Percentiles rank a stretch among this genome's conserved stretches.
These are phyloP conservation scores for Junonia oenone DNA, from an alignment of 2,888 invertebrate species.

Conservation along the genomic window DNA sequence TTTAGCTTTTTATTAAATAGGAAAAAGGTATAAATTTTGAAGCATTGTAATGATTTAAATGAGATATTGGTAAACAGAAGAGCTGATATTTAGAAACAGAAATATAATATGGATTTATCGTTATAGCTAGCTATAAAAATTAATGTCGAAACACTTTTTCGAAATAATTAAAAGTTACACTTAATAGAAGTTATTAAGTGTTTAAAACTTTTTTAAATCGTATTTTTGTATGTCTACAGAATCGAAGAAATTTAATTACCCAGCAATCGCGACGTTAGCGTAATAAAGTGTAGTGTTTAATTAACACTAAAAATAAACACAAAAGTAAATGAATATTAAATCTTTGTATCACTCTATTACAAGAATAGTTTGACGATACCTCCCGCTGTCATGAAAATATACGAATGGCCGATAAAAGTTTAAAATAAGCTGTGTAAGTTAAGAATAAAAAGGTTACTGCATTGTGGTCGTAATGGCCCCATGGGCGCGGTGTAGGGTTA, in stretches of 20 bases:
- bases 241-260: neutral
- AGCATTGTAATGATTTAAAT: too few relatives aligned
- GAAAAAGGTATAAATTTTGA: too few relatives aligned
- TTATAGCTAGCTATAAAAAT: too few relatives aligned
- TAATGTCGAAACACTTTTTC: too few relatives aligned
- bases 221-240: too few relatives aligned
- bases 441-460: neutral
- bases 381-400: neutral
- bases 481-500: neutral
- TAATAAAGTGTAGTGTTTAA: neutral
- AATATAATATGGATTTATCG: too few relatives aligned
- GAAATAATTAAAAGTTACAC: too few relatives aligned
- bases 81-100: too few relatives aligned
- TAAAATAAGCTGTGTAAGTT: neutral
- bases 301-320: neutral
- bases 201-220: too few relatives aligned
- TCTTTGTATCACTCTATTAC: neutral
- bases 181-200: too few relatives aligned
- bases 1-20: too few relatives aligned
- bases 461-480: neutral
- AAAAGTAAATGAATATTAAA: neutral
- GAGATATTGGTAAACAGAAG: too few relatives aligned
- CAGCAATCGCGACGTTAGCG: neutral
- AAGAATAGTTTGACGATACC: neutral
- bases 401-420: neutral